Percentiles rank a stretch among this genome's conserved stretches.
Conservation (phyloP, 2,888 invertebrate species). For the Petrolisthes manimaculis region DNA sequence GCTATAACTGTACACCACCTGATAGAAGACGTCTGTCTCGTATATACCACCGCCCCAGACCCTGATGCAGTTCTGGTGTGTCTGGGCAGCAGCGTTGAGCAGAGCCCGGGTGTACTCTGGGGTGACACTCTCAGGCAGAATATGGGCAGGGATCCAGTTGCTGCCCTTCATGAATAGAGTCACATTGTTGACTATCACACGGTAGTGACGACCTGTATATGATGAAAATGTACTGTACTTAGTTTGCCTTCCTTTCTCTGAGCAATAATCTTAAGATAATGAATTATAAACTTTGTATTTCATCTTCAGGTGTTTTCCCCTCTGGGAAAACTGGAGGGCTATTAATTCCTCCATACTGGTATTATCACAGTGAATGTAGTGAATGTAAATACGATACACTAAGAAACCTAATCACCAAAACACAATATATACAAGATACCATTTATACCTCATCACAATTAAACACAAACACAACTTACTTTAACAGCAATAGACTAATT, state of each 20-base stretch:
- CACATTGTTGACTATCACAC: slow-evolving; percentile 86
- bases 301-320: too few relatives aligned
- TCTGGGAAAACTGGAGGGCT: too few relatives aligned
- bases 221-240: neutral
- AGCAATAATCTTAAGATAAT: neutral
- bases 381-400: too few relatives aligned
- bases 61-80: slow-evolving; percentile 93
- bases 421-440: too few relatives aligned
- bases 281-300: too few relatives aligned
- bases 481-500: neutral
- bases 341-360: too few relatives aligned
- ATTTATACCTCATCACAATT: too few relatives aligned
- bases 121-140: slow-evolving; percentile 82
- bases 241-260: neutral
- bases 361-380: too few relatives aligned
- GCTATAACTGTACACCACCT: slow-evolving; percentile 69
- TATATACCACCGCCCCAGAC: slow-evolving; percentile 99
- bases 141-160: slow-evolving; percentile 91
- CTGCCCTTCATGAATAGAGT: slow-evolving; percentile 95
- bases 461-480: too few relatives aligned
- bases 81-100: slow-evolving; percentile 79
- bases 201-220: slow-evolving; percentile 80
- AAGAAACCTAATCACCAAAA: too few relatives aligned
- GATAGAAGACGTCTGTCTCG: slow-evolving; percentile 89
- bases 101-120: slow-evolving; percentile 75